Base-by-base conservation (phyloP, 2,113 vertebrate genomes). In the Heteronetta atricapilla region DNA sequence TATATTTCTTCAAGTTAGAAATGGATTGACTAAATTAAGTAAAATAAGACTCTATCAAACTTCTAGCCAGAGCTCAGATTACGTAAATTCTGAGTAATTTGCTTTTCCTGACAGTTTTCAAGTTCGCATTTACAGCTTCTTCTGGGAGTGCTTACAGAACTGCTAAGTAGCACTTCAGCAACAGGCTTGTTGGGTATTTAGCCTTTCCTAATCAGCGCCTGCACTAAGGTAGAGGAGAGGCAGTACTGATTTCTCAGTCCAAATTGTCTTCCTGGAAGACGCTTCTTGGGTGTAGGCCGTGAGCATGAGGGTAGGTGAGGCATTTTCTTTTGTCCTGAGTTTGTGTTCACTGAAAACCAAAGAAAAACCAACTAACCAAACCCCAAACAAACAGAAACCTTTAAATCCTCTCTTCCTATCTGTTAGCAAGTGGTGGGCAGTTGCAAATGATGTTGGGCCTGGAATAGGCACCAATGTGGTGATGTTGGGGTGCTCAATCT, bases 11-110 rank as follows among this genome's bases (percentile, higher is more conserved):
- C 46, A 73, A 50, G 11, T 2, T 82, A 55, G 29, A 84, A 52
- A 55, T 82, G 31, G 3, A 10, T 11, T 64, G 34, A 76, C 14
- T 73, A 44, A 89, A 73, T 87, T 19, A 4, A 5, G 36, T 91
- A 85, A 89, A 96, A 36, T 79, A 78, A 68, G n/a, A 69, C 33
- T 33, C 4, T 66, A 78, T 63, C 53, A 85, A 82, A 89, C 9
- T 3, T 82, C 89, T 48, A 72, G 36, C 11, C 63, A 76, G 66
- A 91, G 13, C 25, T 82, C 70, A 59, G n/a, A 60, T 38, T 73
- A 79, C 82, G 53, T 40, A 76, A 53, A 55, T 73, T 82, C 67
- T 79, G 55, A 62, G 28, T 62, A 82, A 62, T 28, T 60, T 79
- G 29, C 20, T 94, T 84, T 88, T 94, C 36, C 48, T 73, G 52